Base-by-base conservation (phyloP, 2,113 vertebrate genomes). In the Bombycilla garrulus region DNA sequence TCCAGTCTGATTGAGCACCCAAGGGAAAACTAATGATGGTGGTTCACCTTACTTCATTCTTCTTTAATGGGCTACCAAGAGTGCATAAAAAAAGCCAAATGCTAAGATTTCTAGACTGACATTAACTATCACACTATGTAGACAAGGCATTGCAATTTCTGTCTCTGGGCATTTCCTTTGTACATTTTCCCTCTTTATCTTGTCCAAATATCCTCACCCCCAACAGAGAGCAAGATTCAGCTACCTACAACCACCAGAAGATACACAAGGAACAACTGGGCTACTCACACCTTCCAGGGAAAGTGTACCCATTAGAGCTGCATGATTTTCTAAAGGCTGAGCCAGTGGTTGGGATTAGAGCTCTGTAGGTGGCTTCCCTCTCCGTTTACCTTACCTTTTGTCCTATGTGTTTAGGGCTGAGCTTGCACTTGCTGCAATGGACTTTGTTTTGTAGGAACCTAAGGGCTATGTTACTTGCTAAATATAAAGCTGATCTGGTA, bases 401-500 rank as follows among this genome's bases (percentile, higher is more conserved):
- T 5, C 47, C 84, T 14, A 1, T 23, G 9, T 12, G 4, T 58
- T 73, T 79, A 40, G 33, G 71, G 35, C 35, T 77, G 60, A 72
- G 57, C 24, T 64, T 77, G 54, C 20, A 64, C 20, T 71, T 23
- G 2, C n/a, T 56, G 22, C 31, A 65, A 50, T 2, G 5, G 25
- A 26, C 29, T 70, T 91, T 94, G 38, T 81, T 91, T 87, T 62
- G 33, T 62, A 80, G 87, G 50, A 85, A 76, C 3, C 7, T 38
- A 22, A 53, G 48, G 73, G 31, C 38, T 87, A 33, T 26, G 13
- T 45, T 92, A 65, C 76, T 26, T 50, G 54, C 83, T 91, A 62
- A 91, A 92, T 91, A 72, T 73, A 81, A 84, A 87, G 45, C 45
- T 92, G 78, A 64, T 58, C 74, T 90, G 87, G 81, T 57, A 80